Evolutionary conservation across 2,888 invertebrate species (phyloP).

Genomic region (Arctia plantaginis): DNA sequence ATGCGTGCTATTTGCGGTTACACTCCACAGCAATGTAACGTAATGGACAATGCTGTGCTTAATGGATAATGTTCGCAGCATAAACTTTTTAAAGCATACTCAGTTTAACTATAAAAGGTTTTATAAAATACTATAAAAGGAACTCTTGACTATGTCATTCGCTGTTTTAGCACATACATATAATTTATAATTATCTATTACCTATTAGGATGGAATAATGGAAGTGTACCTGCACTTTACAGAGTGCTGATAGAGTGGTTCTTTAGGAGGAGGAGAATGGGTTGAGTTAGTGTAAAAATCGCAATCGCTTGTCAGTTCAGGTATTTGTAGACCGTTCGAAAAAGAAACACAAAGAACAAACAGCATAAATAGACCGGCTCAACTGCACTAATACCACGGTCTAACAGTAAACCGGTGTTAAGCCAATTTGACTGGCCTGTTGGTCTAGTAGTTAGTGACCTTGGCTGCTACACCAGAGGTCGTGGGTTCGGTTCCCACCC

Average conservation of each 20-base stretch:
- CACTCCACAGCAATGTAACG: slow-evolving; percentile 46
- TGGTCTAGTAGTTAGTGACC: no score
- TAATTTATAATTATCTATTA: neutral
- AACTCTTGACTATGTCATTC: neutral
- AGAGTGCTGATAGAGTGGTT: neutral
- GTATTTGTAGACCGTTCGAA: neutral
- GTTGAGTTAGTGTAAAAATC: neutral
- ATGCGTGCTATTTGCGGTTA: slow-evolving; percentile 77
- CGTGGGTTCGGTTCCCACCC: no score
- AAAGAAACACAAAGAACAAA: no score
- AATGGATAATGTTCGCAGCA: slow-evolving; percentile 49
- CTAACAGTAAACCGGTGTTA: no score
- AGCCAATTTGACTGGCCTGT: no score
- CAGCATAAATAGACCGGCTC: no score
- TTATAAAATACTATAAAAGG: slow-evolving; percentile 7
- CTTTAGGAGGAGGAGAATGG: neutral
- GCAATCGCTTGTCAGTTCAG: neutral
- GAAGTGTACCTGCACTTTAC: neutral
- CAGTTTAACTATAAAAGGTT: slow-evolving; percentile 4
- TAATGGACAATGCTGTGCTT: slow-evolving; percentile 55
- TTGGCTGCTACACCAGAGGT: no score
- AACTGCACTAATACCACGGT: no score
- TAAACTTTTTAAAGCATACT: slow-evolving; percentile 37
- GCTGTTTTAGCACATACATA: neutral
- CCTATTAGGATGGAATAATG: neutral